phyloP scores from a whole-genome alignment of 35 echinoderm and acorn worm genomes.

The Holothuria glaberrima region DNA sequence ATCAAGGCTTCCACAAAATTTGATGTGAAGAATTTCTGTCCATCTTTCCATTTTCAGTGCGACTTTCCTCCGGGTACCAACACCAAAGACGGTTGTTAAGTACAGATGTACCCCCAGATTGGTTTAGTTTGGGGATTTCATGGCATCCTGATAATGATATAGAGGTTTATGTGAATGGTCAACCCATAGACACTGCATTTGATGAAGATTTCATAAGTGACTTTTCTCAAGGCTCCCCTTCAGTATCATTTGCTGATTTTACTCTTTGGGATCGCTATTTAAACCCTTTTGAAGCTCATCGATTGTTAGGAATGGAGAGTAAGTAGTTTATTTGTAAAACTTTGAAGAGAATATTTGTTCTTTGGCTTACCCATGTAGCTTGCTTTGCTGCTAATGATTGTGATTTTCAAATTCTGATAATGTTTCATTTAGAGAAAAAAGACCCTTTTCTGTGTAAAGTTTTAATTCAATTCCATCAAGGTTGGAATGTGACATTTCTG shows the following conservation, averaged over 20 bases:
- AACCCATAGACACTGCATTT: not conserved
- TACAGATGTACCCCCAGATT: not conserved
- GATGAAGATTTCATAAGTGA: not conserved
- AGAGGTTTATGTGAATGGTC: constrained; percentile 34
- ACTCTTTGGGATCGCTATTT: constrained; percentile 48
- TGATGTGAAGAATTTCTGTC: too few species aligned
- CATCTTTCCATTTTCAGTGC: constrained; percentile 16
- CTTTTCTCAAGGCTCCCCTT: not conserved
- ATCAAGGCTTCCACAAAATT: too few species aligned
- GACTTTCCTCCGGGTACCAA: constrained; percentile 12
- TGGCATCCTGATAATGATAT: constrained; percentile 32
- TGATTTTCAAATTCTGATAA: not conserved
- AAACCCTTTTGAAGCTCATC: constrained; percentile 59
- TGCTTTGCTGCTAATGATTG: not conserved
- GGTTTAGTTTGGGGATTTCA: constrained; percentile 40
- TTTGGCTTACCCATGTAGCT: too few species aligned
- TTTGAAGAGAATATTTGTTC: not conserved
- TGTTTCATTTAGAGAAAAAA: not conserved
- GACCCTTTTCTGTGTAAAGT: too few species aligned
- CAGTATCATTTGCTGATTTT: constrained; percentile 26
- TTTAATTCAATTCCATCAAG: too few species aligned
- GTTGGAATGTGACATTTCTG: too few species aligned
- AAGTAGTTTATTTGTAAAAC: not conserved
- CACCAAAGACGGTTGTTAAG: constrained; percentile 26
- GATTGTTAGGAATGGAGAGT: constrained; percentile 61